A percentile compares a stretch with the other conserved stretches of the same genome.
Evolutionary conservation across 2,113 vertebrate species (phyloP).

Genomic region (Scomber scombrus): DNA sequence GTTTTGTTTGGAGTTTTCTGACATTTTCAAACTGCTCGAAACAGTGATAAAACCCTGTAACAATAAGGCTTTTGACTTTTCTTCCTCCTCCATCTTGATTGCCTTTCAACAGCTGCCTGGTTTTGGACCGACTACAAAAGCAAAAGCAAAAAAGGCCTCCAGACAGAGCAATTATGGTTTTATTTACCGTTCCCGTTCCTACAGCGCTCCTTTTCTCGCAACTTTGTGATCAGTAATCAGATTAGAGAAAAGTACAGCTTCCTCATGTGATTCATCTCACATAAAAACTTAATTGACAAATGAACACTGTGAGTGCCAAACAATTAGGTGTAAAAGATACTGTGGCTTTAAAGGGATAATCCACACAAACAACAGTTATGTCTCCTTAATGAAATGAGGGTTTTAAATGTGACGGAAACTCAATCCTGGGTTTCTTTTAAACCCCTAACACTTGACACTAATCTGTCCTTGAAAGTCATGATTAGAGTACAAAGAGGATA

Average conservation of each 20-base stretch:
- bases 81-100: constrained; percentile 70
- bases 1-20: constrained; percentile 79
- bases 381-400: neutral
- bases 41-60: constrained; percentile 75
- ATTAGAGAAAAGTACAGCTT: constrained; percentile 53
- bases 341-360: constrained; percentile 46
- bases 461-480: neutral
- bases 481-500: constrained; percentile 12
- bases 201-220: constrained; percentile 49
- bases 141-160: constrained; percentile 69
- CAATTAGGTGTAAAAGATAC: constrained; percentile 54
- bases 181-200: constrained; percentile 76
- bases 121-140: constrained; percentile 77
- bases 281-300: constrained; percentile 44
- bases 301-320: constrained; percentile 16
- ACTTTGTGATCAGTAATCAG: constrained; percentile 69
- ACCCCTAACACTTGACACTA: constrained; percentile 21
- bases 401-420: constrained; percentile 50
- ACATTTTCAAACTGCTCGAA: constrained; percentile 72
- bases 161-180: constrained; percentile 83
- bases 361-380: constrained; percentile 36
- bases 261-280: constrained; percentile 46
- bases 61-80: constrained; percentile 82
- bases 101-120: constrained; percentile 79
- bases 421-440: constrained; percentile 31